A percentile compares a stretch with the other conserved stretches of the same genome.
phyloP scores from a whole-genome alignment of 2,888 invertebrate species.

The Elmis aenea region DNA sequence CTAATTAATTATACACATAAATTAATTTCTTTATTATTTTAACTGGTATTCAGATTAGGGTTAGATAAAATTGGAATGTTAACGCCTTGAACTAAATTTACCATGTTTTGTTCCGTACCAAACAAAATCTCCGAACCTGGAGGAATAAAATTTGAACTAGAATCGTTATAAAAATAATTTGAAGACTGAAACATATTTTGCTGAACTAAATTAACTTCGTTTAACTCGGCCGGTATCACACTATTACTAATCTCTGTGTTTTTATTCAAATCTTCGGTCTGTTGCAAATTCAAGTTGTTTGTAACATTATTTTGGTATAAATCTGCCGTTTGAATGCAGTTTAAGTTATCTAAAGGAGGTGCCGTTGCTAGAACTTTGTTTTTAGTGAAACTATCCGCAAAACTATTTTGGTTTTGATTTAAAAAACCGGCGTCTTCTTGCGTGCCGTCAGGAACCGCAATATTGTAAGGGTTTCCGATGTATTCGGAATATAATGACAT shows the following conservation, averaged over 20 bases:
- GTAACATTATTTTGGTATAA: constrained; percentile 9
- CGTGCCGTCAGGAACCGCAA: constrained; percentile 26
- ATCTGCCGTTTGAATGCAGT: too few species aligned
- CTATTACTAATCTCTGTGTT: constrained; percentile 22
- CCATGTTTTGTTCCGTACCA: constrained; percentile 28
- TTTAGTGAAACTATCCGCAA: too few species aligned
- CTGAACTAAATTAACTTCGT: constrained; percentile 1
- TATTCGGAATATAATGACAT: constrained; percentile 52
- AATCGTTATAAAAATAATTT: constrained; percentile 58
- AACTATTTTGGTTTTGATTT: not conserved
- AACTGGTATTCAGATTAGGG: too few species aligned
- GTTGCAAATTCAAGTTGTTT: constrained; percentile 29
- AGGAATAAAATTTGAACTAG: constrained; percentile 47
- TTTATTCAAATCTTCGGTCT: constrained; percentile 41
- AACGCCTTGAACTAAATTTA: constrained; percentile 9
- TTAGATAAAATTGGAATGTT: constrained; percentile 13
- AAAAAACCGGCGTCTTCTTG: constrained; percentile 9
- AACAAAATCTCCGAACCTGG: constrained; percentile 61
- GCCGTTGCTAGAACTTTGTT: too few species aligned
- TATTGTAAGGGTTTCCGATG: constrained; percentile 54
- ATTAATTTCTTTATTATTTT: too few species aligned
- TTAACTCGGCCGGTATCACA: not conserved
- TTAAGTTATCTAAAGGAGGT: too few species aligned
- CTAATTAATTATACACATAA: too few species aligned
- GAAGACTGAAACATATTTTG: constrained; percentile 55